Conservation (phyloP, 2,888 invertebrate genomes). For the Lasioglossum morio region DNA sequence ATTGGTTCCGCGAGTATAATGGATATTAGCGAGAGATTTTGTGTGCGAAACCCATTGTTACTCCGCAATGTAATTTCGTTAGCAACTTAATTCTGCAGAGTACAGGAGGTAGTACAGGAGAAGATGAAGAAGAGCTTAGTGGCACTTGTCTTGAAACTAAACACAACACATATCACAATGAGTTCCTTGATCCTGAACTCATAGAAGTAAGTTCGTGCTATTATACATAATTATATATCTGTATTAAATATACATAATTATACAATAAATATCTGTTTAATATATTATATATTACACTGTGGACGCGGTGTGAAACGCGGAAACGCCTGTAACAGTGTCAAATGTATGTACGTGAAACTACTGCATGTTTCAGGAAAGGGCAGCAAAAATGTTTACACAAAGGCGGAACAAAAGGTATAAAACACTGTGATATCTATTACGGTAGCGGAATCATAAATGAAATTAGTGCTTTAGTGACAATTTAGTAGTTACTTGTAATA, state of each 20-base stretch:
- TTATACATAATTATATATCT: slow-evolving; percentile 21
- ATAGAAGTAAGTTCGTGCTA: slow-evolving; percentile 77
- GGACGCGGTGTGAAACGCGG: slow-evolving; percentile 24
- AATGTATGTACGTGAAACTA: slow-evolving; percentile 51
- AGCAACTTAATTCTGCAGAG: slow-evolving; percentile 84
- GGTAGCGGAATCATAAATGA: slow-evolving; percentile 42
- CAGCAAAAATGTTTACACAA: slow-evolving; percentile 81
- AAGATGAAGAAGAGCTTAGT: slow-evolving; percentile 85
- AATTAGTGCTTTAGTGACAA: slow-evolving; percentile 55
- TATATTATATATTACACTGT: slow-evolving; percentile 17
- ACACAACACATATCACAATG: slow-evolving; percentile 85
- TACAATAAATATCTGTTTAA: slow-evolving; percentile 11
- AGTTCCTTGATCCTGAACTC: slow-evolving; percentile 82
- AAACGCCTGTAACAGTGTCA: not conserved
- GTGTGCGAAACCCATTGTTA: slow-evolving; percentile 42
- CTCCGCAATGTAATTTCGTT: slow-evolving; percentile 65
- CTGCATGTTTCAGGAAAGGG: slow-evolving; percentile 79
- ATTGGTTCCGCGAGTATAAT: slow-evolving; percentile 39
- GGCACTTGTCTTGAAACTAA: slow-evolving; percentile 85
- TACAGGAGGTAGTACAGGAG: slow-evolving; percentile 87
- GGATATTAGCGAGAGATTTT: slow-evolving; percentile 64
- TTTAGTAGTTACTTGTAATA: slow-evolving; percentile 65
- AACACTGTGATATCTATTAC: slow-evolving; percentile 46
- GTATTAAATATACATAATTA: not conserved
- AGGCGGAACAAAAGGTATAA: slow-evolving; percentile 85